Evolutionary conservation across 2,797 vertebrate genomes (phyloP).

Genomic region (Scolopax bukidnonensis): DNA sequence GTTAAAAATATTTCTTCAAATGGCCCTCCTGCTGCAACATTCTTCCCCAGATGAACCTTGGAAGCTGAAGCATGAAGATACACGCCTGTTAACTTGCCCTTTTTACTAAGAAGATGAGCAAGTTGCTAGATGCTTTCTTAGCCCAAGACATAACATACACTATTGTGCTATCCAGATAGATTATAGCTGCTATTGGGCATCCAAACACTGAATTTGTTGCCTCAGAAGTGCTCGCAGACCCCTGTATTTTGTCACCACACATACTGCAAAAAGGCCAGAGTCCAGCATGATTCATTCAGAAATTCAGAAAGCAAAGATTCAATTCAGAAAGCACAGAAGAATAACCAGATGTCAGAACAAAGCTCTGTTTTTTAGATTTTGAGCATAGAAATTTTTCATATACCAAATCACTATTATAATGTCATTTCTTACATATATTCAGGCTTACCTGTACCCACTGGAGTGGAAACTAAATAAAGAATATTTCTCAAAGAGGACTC

Average conservation of each 20-base stretch:
- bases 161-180: not conserved
- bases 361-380: not conserved
- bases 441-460: not conserved
- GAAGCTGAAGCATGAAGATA: not conserved
- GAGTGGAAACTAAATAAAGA: not conserved
- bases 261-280: not conserved
- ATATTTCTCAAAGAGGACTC: not conserved
- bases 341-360: not conserved
- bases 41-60: not conserved
- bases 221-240: not conserved
- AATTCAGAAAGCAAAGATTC: not conserved
- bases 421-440: not conserved
- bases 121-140: not conserved
- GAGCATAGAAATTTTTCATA: not conserved
- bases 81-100: not conserved
- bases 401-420: not conserved
- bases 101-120: not conserved
- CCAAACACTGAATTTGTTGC: not conserved
- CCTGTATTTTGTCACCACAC: not conserved
- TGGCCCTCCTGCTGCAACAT: not conserved
- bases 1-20: not conserved
- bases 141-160: not conserved
- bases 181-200: not conserved
- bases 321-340: not conserved
- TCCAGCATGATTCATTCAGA: not conserved